Conservation (phyloP, 2,797 vertebrate species). For the Anniella stebbinsi region DNA sequence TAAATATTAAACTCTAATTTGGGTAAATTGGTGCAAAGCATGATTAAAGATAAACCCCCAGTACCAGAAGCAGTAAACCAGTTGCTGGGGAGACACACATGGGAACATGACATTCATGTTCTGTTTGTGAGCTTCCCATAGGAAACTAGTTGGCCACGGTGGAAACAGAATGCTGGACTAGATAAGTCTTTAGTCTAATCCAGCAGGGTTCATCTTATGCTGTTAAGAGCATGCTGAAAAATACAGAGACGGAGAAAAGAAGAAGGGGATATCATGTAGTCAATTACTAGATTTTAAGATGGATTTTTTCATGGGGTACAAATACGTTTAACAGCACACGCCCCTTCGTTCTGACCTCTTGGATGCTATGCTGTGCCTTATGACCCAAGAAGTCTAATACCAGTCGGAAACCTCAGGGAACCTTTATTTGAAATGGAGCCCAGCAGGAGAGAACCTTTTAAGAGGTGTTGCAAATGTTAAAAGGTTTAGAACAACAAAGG, state of each 20-base stretch:
- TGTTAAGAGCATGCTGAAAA: slow-evolving; percentile 4
- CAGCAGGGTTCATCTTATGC: too few species aligned
- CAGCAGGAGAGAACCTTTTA: not conserved
- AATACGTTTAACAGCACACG: slow-evolving; percentile 10
- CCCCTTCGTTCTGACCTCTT: not conserved
- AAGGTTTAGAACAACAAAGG: slow-evolving; percentile 35
- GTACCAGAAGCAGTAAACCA: too few species aligned
- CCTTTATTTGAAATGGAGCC: slow-evolving; percentile 15
- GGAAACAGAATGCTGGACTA: too few species aligned
- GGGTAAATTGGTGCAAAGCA: too few species aligned
- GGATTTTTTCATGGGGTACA: not conserved
- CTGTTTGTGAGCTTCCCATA: too few species aligned
- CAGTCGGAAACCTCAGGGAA: slow-evolving; percentile 16
- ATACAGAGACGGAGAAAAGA: not conserved
- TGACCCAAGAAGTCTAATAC: slow-evolving; percentile 18
- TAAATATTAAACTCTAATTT: too few species aligned
- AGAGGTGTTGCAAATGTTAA: slow-evolving; percentile 46
- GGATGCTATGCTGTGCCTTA: slow-evolving; percentile 30
- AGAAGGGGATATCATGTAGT: not conserved
- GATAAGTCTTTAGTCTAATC: too few species aligned
- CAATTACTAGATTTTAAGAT: slow-evolving; percentile 42
- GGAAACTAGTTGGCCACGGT: too few species aligned
- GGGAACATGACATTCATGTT: too few species aligned
- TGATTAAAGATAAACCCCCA: too few species aligned
- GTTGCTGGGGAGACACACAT: too few species aligned